phyloP scores from a whole-genome alignment of 2,797 vertebrate genomes.

The Coluber constrictor region DNA sequence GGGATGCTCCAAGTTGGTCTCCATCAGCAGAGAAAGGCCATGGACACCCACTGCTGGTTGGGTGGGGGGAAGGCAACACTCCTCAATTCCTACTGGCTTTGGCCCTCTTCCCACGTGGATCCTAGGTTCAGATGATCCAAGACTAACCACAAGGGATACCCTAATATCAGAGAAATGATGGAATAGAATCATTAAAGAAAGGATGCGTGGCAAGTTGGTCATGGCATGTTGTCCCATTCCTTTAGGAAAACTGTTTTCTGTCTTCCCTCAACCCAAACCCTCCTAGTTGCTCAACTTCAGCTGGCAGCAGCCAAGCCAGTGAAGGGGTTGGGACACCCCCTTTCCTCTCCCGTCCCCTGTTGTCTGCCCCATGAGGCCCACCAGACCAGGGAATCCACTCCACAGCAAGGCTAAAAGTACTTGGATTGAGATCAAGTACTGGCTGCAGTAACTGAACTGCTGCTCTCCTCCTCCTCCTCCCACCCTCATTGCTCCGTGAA shows the following conservation, averaged over 20 bases:
- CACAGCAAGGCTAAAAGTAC: neutral
- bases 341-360: neutral
- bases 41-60: too few relatives aligned
- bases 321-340: neutral
- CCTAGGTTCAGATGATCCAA: neutral
- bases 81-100: neutral
- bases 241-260: neutral
- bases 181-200: too few relatives aligned
- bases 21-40: neutral
- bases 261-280: neutral
- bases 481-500: neutral
- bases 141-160: neutral
- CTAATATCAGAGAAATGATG: too few relatives aligned
- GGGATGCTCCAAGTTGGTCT: neutral
- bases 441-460: neutral
- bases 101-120: too few relatives aligned
- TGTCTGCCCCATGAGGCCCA: neutral
- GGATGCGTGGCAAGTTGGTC: too few relatives aligned
- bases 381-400: neutral
- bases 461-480: neutral
- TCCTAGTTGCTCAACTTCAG: neutral
- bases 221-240: too few relatives aligned
- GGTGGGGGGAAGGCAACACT: neutral
- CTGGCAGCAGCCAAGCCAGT: neutral
- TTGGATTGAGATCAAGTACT: neutral